Evolutionary conservation across 2,113 vertebrate species (phyloP).

Genomic region (Melanerpes formicivorus): DNA sequence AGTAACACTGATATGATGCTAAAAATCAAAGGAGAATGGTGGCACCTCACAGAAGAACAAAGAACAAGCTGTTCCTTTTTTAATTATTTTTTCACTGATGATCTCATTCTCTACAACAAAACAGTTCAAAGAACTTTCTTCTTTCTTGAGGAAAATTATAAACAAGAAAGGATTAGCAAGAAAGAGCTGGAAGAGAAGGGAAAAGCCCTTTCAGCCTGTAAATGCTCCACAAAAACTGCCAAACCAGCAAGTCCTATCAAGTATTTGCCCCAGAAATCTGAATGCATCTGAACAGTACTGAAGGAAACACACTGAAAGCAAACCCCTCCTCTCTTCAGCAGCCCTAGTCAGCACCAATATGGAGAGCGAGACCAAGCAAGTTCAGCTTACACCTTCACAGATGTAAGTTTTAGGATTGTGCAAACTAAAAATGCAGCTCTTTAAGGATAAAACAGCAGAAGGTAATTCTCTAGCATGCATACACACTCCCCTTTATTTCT

Average conservation of each 20-base stretch:
- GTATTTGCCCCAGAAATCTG: conserved; percentile 53
- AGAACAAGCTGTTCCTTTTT: background rate
- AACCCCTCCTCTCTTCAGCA: conserved; percentile 12
- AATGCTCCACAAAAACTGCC: conserved; percentile 49
- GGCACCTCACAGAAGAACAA: conserved; percentile 37
- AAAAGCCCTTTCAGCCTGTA: conserved; percentile 49
- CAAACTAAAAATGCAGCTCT: background rate
- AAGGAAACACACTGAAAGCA: conserved; percentile 40
- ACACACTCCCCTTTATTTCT: background rate
- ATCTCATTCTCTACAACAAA: conserved; percentile 60
- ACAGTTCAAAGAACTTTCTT: conserved; percentile 18
- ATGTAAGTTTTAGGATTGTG: background rate
- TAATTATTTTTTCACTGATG: conserved; percentile 4
- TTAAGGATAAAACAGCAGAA: background rate
- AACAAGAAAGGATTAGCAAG: conserved; percentile 33
- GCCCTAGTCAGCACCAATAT: background rate
- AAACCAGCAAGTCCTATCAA: conserved; percentile 40
- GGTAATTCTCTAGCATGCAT: background rate
- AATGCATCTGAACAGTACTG: conserved; percentile 38
- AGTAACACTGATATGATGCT: background rate
- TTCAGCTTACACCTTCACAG: background rate
- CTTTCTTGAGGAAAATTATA: conserved; percentile 34
- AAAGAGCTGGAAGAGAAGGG: conserved; percentile 1
- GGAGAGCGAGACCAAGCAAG: background rate
- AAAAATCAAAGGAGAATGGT: conserved; percentile 22